phyloP scores from a whole-genome alignment of 2,888 invertebrate species.

The Seladonia tumulorum region DNA sequence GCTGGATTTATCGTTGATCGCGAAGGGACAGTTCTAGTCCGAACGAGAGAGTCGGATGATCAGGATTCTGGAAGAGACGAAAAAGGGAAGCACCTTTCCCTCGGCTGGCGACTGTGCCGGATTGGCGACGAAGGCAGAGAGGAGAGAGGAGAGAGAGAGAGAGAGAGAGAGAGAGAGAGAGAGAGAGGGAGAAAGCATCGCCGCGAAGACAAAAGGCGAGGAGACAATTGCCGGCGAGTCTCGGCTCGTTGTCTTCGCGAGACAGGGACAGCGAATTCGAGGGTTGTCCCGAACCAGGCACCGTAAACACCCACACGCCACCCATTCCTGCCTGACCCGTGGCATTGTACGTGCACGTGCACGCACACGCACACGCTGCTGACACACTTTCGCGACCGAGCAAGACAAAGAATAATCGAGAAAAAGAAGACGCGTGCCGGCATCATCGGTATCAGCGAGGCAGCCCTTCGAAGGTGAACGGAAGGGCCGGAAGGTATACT shows the following conservation, averaged over 20 bases:
- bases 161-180: no score
- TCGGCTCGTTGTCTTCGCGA: not conserved
- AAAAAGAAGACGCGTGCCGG: constrained; percentile 69
- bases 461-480: constrained; percentile 69
- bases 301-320: constrained; percentile 56
- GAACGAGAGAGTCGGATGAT: not conserved
- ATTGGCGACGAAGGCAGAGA: not conserved
- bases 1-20: not conserved
- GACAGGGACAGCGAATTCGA: constrained; percentile 44
- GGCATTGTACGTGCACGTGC: constrained; percentile 53
- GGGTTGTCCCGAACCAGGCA: constrained; percentile 54
- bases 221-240: not conserved
- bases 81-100: not conserved
- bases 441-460: constrained; percentile 32
- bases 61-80: not conserved
- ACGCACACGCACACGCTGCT: constrained; percentile 60
- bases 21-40: not conserved
- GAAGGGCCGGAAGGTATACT: constrained; percentile 29
- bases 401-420: not conserved
- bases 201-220: not conserved
- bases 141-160: no score
- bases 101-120: not conserved
- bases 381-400: constrained; percentile 66
- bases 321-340: constrained; percentile 54
- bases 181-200: not conserved